Evolutionary conservation across 2,113 vertebrate species (phyloP), one percentile per base, ranked within the genome.

Genomic region (Pyrgilauda ruficollis): DNA sequence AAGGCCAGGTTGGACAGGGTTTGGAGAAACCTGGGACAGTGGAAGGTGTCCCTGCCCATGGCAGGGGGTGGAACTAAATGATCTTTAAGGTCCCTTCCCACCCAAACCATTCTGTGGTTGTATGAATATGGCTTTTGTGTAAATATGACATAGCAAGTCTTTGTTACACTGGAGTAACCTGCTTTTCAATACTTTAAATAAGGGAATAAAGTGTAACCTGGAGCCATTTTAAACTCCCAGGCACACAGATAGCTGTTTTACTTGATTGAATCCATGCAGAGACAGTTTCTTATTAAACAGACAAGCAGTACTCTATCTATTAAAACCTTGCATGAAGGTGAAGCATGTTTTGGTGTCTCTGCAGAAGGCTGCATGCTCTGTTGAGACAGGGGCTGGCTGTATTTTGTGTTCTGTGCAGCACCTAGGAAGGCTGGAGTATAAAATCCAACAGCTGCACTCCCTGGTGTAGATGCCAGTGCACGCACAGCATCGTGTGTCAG

Each of bases 351-450:
- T 47, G n/a, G 50, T 73, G 56, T 77, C 55, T 56, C 83, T 77
- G 79, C 79, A 95, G 82, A 87, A 73, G 67, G 72, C 58, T 84
- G 64, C 24, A 16, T 37, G 78, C 84, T 80, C 75, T 88, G 49
- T 1, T 74, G 85, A 87, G 92, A 41, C 53, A 56, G 46, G 13
- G n/a, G 17, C 58, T 2, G 27, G 72, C 83, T 83, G 68, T 74
- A 50, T 85, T 92, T 90, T 24, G 67, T 76, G 75, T 50, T 93
- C 90, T 22, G 9, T 74, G 92, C 75, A 73, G 74, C 90, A 94
- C 72, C 75, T 77, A 46, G 61, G 67, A 77, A 62, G 79, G 88
- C 47, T 93, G 90, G 84, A 91, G 81, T 13, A 18, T 16, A 67
- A 93, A 94, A 70, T 7, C 75, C 83, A 86, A 0, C 75, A 80